phyloP scores from a whole-genome alignment of 2,113 vertebrate species.

The Halcyon senegalensis region DNA sequence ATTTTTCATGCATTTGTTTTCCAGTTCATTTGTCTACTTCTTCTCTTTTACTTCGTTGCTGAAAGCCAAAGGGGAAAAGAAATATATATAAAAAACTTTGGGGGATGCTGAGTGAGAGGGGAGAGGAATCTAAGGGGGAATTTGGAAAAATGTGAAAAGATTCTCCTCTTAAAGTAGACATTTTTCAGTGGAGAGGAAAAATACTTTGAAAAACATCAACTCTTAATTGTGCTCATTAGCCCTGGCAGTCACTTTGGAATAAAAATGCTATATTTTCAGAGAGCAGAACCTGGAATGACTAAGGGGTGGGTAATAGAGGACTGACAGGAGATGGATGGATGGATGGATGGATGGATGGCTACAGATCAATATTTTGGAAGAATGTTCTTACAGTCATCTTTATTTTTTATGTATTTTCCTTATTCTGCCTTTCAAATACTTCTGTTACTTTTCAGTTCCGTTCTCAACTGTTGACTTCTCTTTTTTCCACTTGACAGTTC shows the following conservation, averaged over 20 bases:
- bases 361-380: background rate
- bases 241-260: background rate
- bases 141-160: background rate
- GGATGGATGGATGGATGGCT: background rate
- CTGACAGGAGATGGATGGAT: background rate
- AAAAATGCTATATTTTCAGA: background rate
- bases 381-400: background rate
- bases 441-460: background rate
- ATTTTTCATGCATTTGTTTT: background rate
- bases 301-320: background rate
- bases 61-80: background rate
- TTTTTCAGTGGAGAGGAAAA: background rate
- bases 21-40: background rate
- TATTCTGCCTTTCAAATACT: background rate
- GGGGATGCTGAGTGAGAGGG: background rate
- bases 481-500: conserved; percentile 28
- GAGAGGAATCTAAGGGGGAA: background rate
- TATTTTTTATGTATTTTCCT: background rate
- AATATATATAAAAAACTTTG: background rate
- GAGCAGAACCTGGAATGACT: background rate
- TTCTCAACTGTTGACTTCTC: conserved; percentile 12
- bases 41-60: background rate
- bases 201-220: background rate
- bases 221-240: background rate
- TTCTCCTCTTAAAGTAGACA: background rate